A percentile compares a stretch with the other conserved stretches of the same genome.
These are phyloP conservation scores for Cartodere bifasciata DNA, from an alignment of 2,888 invertebrate genomes.

Conservation along the genomic window DNA sequence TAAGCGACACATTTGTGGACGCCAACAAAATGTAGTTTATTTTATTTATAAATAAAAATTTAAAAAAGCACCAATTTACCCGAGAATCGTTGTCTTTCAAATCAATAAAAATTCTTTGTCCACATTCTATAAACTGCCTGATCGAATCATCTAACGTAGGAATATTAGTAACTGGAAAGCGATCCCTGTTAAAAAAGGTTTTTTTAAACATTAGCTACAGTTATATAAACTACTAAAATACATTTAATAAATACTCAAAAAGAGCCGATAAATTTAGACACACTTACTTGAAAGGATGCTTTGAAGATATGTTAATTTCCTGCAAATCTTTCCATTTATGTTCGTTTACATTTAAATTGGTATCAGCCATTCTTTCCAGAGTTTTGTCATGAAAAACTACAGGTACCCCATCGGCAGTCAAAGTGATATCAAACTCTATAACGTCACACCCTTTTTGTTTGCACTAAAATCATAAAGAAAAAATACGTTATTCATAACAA, in stretches of 20 bases:
- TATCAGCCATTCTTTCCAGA: conserved; percentile 51
- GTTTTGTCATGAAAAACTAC: conserved; percentile 65
- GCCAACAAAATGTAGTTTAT: too few relatives aligned
- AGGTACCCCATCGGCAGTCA: conserved; percentile 62
- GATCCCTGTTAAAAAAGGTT: conserved; percentile 37
- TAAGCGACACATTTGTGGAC: too few relatives aligned
- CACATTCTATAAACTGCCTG: conserved; percentile 47
- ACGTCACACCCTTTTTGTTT: conserved; percentile 56
- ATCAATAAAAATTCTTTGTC: conserved; percentile 67
- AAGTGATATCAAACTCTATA: conserved; percentile 64
- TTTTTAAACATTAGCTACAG: not conserved
- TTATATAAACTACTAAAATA: conserved; percentile 6
- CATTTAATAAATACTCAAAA: not conserved
- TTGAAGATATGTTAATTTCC: conserved; percentile 50
- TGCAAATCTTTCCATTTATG: conserved; percentile 52
- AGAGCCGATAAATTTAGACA: conserved; percentile 1
- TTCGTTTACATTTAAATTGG: conserved; percentile 38
- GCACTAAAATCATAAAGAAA: conserved; percentile 41
- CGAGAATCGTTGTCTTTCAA: conserved; percentile 54
- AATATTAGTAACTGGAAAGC: conserved; percentile 45
- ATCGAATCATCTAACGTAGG: conserved; percentile 61
- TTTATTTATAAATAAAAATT: too few relatives aligned
- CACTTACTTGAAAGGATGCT: conserved; percentile 53
- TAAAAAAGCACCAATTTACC: conserved; percentile 34
- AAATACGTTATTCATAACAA: not conserved